These are phyloP conservation scores for Crypturellus tataupa DNA, from an alignment of 2,797 vertebrate species.

Conservation along the genomic window DNA sequence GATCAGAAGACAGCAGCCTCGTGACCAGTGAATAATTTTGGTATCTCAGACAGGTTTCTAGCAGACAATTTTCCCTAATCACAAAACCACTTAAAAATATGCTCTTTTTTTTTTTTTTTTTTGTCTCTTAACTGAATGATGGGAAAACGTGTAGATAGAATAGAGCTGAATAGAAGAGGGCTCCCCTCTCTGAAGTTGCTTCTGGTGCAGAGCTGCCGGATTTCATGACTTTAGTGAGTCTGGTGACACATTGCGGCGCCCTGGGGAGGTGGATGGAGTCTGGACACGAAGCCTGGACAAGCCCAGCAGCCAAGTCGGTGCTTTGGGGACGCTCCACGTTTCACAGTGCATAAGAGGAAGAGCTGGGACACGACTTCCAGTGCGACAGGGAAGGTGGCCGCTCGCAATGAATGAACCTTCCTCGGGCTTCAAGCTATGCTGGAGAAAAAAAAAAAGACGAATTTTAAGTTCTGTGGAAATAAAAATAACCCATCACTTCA, in stretches of 20 bases:
- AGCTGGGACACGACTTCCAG: not conserved
- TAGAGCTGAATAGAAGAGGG: not conserved
- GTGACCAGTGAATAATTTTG: fast-evolving
- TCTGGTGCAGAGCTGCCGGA: not conserved
- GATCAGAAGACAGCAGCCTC: not conserved
- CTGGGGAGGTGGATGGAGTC: fast-evolving
- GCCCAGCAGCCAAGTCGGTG: not conserved
- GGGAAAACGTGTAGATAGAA: not conserved
- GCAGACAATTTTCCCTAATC: not conserved
- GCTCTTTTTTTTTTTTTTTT: too few relatives aligned
- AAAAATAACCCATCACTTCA: not conserved
- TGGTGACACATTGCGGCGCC: not conserved
- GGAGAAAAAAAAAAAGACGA: not conserved
- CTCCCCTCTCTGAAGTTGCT: fast-evolving
- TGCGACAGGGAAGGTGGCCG: slow-evolving; percentile 16
- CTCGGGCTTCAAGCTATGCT: not conserved
- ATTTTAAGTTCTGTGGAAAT: not conserved
- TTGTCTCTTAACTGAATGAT: too few relatives aligned
- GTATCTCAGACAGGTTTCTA: not conserved
- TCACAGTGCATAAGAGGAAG: not conserved
- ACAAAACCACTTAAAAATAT: not conserved
- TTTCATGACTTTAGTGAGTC: fast-evolving
- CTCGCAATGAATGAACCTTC: not conserved
- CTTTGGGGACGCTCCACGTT: not conserved
- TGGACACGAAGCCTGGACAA: not conserved